phyloP scores from a whole-genome alignment of 2,113 vertebrate genomes.

The Antechinus stuartii region DNA sequence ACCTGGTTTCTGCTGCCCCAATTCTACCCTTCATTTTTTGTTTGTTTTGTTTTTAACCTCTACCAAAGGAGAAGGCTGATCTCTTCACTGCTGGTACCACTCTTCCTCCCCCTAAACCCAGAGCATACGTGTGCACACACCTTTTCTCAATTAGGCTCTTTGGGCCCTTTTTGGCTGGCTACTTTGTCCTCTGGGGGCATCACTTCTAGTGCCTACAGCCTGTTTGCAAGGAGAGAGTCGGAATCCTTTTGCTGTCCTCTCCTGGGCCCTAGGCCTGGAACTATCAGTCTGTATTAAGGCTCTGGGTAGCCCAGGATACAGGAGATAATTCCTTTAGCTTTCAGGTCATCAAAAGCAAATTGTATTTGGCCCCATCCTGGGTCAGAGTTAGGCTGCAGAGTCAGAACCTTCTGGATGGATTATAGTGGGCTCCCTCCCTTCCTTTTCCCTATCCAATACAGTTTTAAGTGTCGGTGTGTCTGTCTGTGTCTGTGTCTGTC shows the following conservation, averaged over 20 bases:
- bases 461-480: neutral
- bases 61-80: neutral
- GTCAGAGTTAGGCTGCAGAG: constrained; percentile 8
- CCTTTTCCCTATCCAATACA: neutral
- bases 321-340: constrained; percentile 51
- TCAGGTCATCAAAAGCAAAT: constrained; percentile 31
- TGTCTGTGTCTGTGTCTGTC: neutral
- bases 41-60: neutral
- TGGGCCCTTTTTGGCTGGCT: neutral
- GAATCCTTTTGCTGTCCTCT: neutral
- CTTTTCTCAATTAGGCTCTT: neutral
- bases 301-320: neutral
- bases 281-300: constrained; percentile 24
- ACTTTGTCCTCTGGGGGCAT: neutral
- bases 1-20: neutral
- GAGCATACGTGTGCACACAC: neutral
- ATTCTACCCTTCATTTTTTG: neutral
- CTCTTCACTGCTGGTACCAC: neutral
- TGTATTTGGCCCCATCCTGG: neutral
- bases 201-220: neutral
- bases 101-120: neutral
- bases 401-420: neutral
- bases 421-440: neutral
- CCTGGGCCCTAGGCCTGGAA: neutral
- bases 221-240: neutral